Evolutionary conservation across 2,797 vertebrate genomes (phyloP).

Genomic region (Lacerta bilineata): DNA sequence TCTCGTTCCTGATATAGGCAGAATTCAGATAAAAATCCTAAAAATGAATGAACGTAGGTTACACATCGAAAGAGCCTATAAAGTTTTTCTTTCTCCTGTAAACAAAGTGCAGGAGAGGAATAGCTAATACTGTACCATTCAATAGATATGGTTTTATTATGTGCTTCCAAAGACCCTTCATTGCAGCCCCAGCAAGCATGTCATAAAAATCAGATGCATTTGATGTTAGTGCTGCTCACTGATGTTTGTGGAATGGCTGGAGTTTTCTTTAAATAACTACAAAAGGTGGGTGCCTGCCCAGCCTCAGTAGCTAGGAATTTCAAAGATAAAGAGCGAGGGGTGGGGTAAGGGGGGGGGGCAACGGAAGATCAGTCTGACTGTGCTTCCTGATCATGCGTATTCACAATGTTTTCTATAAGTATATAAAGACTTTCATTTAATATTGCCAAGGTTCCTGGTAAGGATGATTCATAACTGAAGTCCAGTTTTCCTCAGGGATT

Average conservation of each 20-base stretch:
- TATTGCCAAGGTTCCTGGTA: constrained; percentile 82
- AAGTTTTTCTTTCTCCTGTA: constrained; percentile 60
- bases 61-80: constrained; percentile 28
- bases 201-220: constrained; percentile 74
- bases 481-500: constrained; percentile 84
- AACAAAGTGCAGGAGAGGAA: constrained; percentile 73
- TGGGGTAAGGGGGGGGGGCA: neutral
- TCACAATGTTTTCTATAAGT: constrained; percentile 78
- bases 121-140: constrained; percentile 69
- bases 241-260: constrained; percentile 65
- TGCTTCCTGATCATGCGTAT: constrained; percentile 62
- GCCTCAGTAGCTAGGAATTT: constrained; percentile 61
- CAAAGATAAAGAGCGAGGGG: neutral
- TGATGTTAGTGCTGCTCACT: constrained; percentile 58
- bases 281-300: constrained; percentile 44
- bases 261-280: constrained; percentile 70
- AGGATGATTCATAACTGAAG: constrained; percentile 85
- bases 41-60: constrained; percentile 48
- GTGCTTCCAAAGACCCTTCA: constrained; percentile 72
- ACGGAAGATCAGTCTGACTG: constrained; percentile 52
- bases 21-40: constrained; percentile 56
- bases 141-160: constrained; percentile 74
- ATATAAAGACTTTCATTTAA: constrained; percentile 80
- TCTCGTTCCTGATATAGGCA: constrained; percentile 66
- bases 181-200: constrained; percentile 71